These are phyloP conservation scores for Psittacula derbiana DNA, from an alignment of 2,797 vertebrate species.

Conservation along the genomic window DNA sequence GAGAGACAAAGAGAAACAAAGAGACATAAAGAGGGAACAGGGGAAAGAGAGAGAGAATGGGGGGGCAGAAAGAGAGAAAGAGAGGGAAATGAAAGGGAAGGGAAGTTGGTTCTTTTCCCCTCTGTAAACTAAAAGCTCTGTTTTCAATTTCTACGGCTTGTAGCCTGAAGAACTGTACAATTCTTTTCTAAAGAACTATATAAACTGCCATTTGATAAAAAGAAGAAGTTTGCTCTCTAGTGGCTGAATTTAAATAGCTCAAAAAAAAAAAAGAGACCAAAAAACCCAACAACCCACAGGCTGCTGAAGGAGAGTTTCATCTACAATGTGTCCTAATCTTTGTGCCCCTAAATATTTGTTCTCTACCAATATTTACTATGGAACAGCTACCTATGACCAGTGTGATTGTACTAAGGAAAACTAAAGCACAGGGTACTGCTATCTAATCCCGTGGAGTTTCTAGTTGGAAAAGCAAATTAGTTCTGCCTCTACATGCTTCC, in stretches of 20 bases:
- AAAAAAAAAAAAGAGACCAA: neutral
- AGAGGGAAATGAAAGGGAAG: too few relatives aligned
- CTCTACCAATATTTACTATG: neutral
- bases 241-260: slow-evolving; percentile 77
- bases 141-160: slow-evolving; percentile 53
- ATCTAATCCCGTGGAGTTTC: neutral
- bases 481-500: neutral
- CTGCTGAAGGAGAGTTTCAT: neutral
- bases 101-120: neutral
- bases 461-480: neutral
- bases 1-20: neutral
- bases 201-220: slow-evolving; percentile 73
- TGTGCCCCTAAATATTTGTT: slow-evolving; percentile 2
- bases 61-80: fast-evolving
- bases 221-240: slow-evolving; percentile 85
- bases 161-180: slow-evolving; percentile 41
- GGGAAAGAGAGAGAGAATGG: neutral
- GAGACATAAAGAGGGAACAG: neutral
- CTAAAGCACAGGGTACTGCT: neutral
- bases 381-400: neutral
- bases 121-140: slow-evolving; percentile 46
- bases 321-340: neutral
- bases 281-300: neutral
- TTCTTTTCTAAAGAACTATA: slow-evolving; percentile 33
- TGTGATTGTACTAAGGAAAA: neutral